phyloP scores from a whole-genome alignment of 2,797 vertebrate species.

The Rhadinocentrus ornatus region DNA sequence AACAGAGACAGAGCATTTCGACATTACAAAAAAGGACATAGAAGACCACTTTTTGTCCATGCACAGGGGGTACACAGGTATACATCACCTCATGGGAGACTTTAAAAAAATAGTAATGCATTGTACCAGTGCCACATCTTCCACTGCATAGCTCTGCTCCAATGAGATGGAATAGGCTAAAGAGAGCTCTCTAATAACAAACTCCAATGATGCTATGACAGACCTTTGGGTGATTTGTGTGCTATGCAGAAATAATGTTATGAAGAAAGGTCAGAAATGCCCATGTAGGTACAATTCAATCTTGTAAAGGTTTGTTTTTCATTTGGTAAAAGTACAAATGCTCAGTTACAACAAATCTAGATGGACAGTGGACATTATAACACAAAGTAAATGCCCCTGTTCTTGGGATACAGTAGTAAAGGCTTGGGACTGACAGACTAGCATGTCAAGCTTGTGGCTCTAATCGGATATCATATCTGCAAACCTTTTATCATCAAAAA shows the following conservation, averaged over 20 bases:
- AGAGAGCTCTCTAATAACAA: conserved; percentile 19
- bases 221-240: conserved; percentile 29
- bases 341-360: conserved; percentile 51
- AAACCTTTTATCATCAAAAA: conserved; percentile 59
- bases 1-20: conserved; percentile 47
- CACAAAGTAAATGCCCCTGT: conserved; percentile 42
- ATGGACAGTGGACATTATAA: conserved; percentile 34
- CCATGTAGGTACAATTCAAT: conserved; percentile 31
- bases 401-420: conserved; percentile 23
- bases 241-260: conserved; percentile 41
- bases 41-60: conserved; percentile 49
- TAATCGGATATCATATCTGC: conserved; percentile 56
- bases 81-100: conserved; percentile 48
- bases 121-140: conserved; percentile 46
- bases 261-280: conserved; percentile 21
- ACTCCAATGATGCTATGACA: conserved; percentile 22
- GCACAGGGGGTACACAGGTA: conserved; percentile 32
- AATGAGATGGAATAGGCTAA: conserved; percentile 45
- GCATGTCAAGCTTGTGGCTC: conserved; percentile 28
- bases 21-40: conserved; percentile 57
- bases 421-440: conserved; percentile 12
- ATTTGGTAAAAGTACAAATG: conserved; percentile 52
- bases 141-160: conserved; percentile 45
- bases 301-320: conserved; percentile 32
- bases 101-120: conserved; percentile 48